phyloP scores from a whole-genome alignment of 2,888 invertebrate species.

The Scaptodrosophila latifasciaeformis region DNA sequence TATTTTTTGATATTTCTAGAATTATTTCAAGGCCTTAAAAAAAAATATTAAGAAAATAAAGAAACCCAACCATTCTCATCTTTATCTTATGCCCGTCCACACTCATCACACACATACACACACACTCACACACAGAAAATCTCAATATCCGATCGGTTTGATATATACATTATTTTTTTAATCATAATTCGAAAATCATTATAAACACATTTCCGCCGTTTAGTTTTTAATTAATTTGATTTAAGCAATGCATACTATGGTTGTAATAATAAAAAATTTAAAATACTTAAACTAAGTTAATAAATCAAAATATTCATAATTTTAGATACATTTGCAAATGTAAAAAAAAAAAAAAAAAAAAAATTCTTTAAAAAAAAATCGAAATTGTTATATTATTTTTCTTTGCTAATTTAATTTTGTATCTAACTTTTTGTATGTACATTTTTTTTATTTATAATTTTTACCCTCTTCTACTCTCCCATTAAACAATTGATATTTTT shows the following conservation, averaged over 20 bases:
- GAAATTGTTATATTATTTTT: too few species aligned
- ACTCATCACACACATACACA: constrained; percentile 21
- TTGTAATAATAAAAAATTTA: constrained; percentile 46
- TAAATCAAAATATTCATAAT: too few species aligned
- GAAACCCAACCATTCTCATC: too few species aligned
- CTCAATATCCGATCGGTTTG: too few species aligned
- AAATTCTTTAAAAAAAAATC: constrained; percentile 2
- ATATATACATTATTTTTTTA: too few species aligned
- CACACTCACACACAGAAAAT: constrained; percentile 4
- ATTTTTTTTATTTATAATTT: background rate
- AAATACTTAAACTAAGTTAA: too few species aligned
- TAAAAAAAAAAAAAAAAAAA: constrained; percentile 16
- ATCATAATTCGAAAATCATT: constrained; percentile 13
- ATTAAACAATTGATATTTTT: too few species aligned
- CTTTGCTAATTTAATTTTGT: background rate
- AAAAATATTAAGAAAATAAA: too few species aligned
- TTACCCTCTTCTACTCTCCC: too few species aligned
- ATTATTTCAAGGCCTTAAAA: constrained; percentile 18
- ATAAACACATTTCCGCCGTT: constrained; percentile 34
- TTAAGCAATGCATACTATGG: constrained; percentile 54
- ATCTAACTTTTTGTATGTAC: background rate
- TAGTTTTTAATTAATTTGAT: constrained; percentile 53
- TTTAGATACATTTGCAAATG: too few species aligned
- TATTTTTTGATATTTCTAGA: constrained; percentile 28
- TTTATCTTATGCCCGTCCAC: constrained; percentile 51